Evolutionary conservation across 2,888 invertebrate genomes (phyloP).

Genomic region (Pandemis corylana): DNA sequence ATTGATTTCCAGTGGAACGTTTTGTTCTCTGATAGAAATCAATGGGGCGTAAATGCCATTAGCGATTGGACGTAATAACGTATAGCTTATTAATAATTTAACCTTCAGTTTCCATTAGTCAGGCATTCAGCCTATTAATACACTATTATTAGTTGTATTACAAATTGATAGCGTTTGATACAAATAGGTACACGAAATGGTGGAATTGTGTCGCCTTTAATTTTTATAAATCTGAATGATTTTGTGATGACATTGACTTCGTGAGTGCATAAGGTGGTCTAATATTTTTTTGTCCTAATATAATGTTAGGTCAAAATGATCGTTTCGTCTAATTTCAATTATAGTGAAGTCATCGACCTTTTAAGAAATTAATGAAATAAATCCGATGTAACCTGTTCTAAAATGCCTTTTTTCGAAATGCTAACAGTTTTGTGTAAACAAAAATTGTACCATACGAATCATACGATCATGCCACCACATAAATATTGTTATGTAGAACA

Average conservation of each 20-base stretch:
- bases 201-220: not conserved
- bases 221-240: not conserved
- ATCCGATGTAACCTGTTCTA: too few species aligned
- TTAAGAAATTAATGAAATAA: too few species aligned
- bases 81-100: slow-evolving; percentile 36
- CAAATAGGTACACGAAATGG: not conserved
- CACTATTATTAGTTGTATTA: slow-evolving; percentile 4
- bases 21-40: slow-evolving; percentile 34
- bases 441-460: too few species aligned
- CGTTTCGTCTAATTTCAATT: too few species aligned
- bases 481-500: too few species aligned
- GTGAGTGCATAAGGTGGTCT: not conserved
- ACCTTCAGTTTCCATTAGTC: slow-evolving; percentile 15
- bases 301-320: too few species aligned
- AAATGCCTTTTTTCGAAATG: too few species aligned
- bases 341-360: too few species aligned
- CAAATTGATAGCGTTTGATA: not conserved
- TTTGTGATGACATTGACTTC: not conserved
- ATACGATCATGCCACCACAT: too few species aligned
- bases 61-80: slow-evolving; percentile 28
- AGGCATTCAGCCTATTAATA: slow-evolving; percentile 1
- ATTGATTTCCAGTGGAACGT: slow-evolving; percentile 18
- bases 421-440: too few species aligned
- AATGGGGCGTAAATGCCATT: slow-evolving; percentile 36
- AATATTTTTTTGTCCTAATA: too few species aligned